Base-by-base conservation (phyloP, 2,797 vertebrate species). In the Trachurus trachurus region DNA sequence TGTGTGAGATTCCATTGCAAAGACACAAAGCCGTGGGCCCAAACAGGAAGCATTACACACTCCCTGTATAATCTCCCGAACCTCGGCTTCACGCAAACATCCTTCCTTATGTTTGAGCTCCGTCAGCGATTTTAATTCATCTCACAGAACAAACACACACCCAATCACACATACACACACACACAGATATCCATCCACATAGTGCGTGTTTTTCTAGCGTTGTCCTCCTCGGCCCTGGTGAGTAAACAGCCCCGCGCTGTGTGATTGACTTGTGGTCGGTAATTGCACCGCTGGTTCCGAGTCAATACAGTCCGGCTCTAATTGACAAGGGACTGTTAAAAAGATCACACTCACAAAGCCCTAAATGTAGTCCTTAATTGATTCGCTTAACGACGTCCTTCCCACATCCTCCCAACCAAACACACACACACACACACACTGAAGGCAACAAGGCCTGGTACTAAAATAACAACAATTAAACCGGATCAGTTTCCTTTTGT, bases 31-130 rank as follows among this genome's bases (percentile, higher is more conserved):
- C 84, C 9, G 26, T 66, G 63, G 61, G 71, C 54, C 76, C 79
- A 67, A 90, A 91, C 90, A 92, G 91, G 91, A 93, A 92, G 89
- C 78, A 44, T 78, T 82, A 78, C 86, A 81, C 87, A 86, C 85
- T 76, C 74, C n/a, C 57, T 73, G 70, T 67, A 60, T 47, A 34
- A 83, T 80, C 78, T 86, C 81, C 75, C 66, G 75, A 80, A 89
- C 74, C 82, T 56, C 67, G 22, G 74, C 69, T 88, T 88, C 86
- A 91, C 90, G 90, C 90, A 93, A 91, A 95, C 93, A 93, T 94
- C 92, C 95, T 94, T 95, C 91, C 92, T 87, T 89, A 88, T 91
- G 31, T 89, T 93, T 76, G 66, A 80, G 82, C 84, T 45, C 62
- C 0, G 83, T 93, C 89, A 86, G 91, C 92, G 78, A 71, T 88